phyloP scores from a whole-genome alignment of 2,797 vertebrate genomes.

The Fratercula arctica region DNA sequence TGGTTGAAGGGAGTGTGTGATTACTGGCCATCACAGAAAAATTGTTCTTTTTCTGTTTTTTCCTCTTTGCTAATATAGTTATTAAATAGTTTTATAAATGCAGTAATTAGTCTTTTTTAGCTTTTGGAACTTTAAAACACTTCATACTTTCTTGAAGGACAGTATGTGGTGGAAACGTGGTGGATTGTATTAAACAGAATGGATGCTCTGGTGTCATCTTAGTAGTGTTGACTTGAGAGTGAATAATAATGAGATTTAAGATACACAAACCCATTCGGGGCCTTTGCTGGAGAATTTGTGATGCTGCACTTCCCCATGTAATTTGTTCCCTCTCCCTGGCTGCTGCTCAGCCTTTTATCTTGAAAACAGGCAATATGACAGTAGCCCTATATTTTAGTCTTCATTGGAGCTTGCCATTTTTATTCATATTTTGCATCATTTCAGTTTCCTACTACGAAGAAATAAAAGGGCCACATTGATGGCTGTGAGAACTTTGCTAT shows the following conservation, averaged over 20 bases:
- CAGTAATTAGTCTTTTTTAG: background rate
- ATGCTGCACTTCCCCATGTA: background rate
- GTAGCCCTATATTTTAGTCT: background rate
- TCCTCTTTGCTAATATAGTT: background rate
- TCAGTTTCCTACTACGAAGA: background rate
- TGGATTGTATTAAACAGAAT: background rate
- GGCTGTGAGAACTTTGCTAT: background rate
- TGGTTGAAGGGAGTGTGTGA: background rate
- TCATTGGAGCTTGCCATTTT: background rate
- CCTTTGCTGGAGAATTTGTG: background rate
- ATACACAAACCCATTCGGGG: background rate
- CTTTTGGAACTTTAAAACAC: background rate
- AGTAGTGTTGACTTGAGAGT: background rate
- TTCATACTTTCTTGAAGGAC: background rate
- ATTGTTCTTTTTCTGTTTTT: background rate
- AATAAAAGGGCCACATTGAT: background rate
- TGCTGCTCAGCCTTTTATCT: background rate
- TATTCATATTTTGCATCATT: background rate
- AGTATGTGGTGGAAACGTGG: background rate
- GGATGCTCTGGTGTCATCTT: background rate
- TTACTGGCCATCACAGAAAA: background rate
- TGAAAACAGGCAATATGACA: background rate
- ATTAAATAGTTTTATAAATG: background rate
- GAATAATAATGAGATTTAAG: background rate
- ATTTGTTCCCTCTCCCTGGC: background rate